Evolutionary conservation across 2,888 invertebrate genomes (phyloP), one percentile per base, ranked within the genome.

Genomic region (Hydrotaea cyrtoneurina): DNA sequence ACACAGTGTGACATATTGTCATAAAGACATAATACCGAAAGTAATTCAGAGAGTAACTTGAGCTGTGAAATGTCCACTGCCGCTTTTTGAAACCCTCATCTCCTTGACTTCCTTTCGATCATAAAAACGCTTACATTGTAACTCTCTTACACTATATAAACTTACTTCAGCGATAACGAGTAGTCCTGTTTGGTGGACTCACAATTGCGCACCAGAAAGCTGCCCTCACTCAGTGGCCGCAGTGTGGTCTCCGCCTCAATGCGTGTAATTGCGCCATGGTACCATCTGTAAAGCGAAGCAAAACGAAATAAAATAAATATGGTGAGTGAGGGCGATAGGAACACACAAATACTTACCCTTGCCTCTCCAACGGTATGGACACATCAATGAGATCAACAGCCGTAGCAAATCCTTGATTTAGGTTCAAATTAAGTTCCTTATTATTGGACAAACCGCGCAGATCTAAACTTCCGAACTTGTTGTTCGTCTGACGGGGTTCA

Each of bases 161-260:
- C 96, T 95, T 94, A 98, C 98, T 98, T 98, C 88, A 98, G 94
- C 87, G 98, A 98, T 80, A 98, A 94, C 15, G 98, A 98, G 92
- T 97, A 98, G 93, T 98, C 98, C 91, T 97, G 96, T 92, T 97
- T 96, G 71, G 97, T 96, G 79, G 98, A 97, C 93, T 98, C 98
- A 92, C 98, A 98, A 92, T 97, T 97, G 88, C 99, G 94, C 80
- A 99, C 98, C 88, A 99, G 94, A 93, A 98, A 99, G 89, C 97
- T 98, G 86, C 98, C 98, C 93, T 98, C 98, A 87, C 95, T 94
- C 73, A 97, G 94, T 77, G 96, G 94, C 88, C 97, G 93, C 72
- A 99, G 93, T 86, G 98, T 95, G 91, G 95, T 95, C 93, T 99
- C 98, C 66, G 98, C 98, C 93, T 98, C 98, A 82, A 96, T 94